Base-by-base conservation (phyloP, 2,797 vertebrate genomes). In the Xiphorhynchus erythropygius region DNA sequence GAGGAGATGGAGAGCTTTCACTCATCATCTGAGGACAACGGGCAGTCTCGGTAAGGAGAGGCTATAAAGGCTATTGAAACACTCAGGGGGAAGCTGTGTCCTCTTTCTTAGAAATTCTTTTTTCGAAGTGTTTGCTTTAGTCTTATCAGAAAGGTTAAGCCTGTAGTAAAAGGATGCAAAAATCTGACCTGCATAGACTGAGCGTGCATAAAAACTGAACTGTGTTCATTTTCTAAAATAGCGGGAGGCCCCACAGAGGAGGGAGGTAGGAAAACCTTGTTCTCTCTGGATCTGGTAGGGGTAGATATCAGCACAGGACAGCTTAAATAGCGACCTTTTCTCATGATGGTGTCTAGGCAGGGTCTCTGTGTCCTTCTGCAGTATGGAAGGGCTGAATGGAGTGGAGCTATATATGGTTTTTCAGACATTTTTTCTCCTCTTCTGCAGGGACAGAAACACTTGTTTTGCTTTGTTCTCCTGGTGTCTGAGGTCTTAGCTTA, bases 1-100 rank as follows among this genome's bases (percentile, higher is more conserved):
- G 98, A 99, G 71, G 99, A 99, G 88, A 99, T 99, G 99, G 99
- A 99, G 81, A 98, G 91, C 90, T 97, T 99, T 92, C 98, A 98
- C 78, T 91, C 98, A 6, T 97, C 98, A 0, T 83, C 97, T 55
- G 99, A 99, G 46, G 98, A 98, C 35, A 98, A 93, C 18, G 97
- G 96, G 82, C 98, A 98, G 68, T 94, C 96, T 96, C 98, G 99
- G 99, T 99, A 97, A 96, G 94, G 39, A 46, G 35, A 49, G 52
- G 19, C 52, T 93, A 10, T 57, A 75, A 86, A 93, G 63, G 76
- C 55, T n/a, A 21, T 69, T 41, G 57, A 57, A 52, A 44, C 49
- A 75, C 21, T 42, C 7, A 2, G 42, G n/a, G 41, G 42, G 33
- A 68, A 90, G 39, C 37, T 59, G 22, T n/a, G 35, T 46, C 35